Percentiles rank a stretch among this genome's conserved stretches.
phyloP scores from a whole-genome alignment of 2,797 vertebrate species.

The Lacerta bilineata region DNA sequence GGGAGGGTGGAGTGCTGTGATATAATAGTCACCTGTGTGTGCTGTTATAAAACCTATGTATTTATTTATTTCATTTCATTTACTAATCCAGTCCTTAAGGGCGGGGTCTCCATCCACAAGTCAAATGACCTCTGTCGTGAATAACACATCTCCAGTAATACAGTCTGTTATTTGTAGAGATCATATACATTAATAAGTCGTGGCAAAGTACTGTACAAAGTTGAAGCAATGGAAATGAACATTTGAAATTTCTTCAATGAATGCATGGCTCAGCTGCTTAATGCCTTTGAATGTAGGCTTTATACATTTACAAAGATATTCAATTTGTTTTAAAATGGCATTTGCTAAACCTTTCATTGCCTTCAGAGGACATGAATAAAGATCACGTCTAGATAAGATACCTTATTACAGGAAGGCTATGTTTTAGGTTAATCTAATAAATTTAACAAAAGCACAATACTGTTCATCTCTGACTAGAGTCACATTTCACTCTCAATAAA shows the following conservation, averaged over 20 bases:
- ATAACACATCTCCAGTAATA: background rate
- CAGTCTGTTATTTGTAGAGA: slow-evolving; percentile 28
- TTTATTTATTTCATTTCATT: too few species aligned
- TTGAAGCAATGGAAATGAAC: background rate
- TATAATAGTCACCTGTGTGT: too few species aligned
- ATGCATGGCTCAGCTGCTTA: slow-evolving; percentile 23
- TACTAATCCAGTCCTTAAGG: background rate
- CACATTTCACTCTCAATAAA: slow-evolving; percentile 22
- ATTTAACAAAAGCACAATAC: background rate
- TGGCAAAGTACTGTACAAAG: background rate
- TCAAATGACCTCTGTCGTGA: slow-evolving; percentile 19
- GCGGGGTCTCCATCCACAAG: background rate
- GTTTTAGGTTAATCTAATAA: slow-evolving; percentile 40
- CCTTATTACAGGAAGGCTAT: background rate
- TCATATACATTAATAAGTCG: slow-evolving; percentile 5
- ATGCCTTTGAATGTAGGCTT: background rate
- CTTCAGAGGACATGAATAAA: slow-evolving; percentile 25
- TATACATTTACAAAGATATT: slow-evolving; percentile 31
- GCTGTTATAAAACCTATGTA: too few species aligned
- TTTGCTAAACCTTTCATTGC: slow-evolving; percentile 33
- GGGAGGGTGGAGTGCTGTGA: too few species aligned
- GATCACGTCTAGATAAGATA: background rate
- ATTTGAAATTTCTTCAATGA: slow-evolving; percentile 19
- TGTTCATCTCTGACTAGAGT: slow-evolving; percentile 41
- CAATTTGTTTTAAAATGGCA: slow-evolving; percentile 42